Conservation (phyloP, 2,113 vertebrate genomes). For the Lampris megalopsis region DNA sequence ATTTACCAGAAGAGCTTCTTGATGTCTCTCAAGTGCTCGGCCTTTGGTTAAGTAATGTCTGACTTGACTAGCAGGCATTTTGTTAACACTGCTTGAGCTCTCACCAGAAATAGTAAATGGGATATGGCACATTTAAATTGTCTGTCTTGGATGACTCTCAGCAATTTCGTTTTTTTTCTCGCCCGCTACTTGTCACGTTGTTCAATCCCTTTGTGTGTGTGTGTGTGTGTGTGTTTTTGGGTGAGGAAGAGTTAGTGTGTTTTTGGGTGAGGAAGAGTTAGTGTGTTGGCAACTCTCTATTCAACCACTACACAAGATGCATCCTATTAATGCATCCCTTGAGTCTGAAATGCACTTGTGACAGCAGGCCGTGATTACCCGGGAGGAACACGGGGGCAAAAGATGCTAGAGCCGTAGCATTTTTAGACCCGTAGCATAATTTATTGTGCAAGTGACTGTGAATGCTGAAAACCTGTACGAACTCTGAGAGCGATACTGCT, state of each 20-base stretch:
- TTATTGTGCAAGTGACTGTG: background rate
- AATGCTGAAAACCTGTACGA: background rate
- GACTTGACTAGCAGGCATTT: background rate
- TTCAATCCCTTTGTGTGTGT: background rate
- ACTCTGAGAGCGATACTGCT: constrained; percentile 21
- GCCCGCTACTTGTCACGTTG: background rate
- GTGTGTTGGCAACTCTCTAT: too few species aligned
- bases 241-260: too few species aligned
- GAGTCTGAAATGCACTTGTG: background rate
- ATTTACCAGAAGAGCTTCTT: background rate
- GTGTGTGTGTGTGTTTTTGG: background rate
- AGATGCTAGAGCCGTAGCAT: background rate
- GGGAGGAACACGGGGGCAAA: background rate
- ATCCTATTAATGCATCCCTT: background rate
- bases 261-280: too few species aligned
- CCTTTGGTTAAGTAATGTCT: background rate
- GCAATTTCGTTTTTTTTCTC: background rate
- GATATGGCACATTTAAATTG: background rate
- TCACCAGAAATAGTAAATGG: background rate
- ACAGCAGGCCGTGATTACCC: background rate
- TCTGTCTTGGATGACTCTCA: background rate
- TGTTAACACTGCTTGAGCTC: background rate
- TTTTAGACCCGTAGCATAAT: background rate
- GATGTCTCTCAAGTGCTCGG: background rate
- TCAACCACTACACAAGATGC: background rate